These are phyloP conservation scores for Gymnorhina tibicen DNA, from an alignment of 2,113 vertebrate species.

Conservation along the genomic window DNA sequence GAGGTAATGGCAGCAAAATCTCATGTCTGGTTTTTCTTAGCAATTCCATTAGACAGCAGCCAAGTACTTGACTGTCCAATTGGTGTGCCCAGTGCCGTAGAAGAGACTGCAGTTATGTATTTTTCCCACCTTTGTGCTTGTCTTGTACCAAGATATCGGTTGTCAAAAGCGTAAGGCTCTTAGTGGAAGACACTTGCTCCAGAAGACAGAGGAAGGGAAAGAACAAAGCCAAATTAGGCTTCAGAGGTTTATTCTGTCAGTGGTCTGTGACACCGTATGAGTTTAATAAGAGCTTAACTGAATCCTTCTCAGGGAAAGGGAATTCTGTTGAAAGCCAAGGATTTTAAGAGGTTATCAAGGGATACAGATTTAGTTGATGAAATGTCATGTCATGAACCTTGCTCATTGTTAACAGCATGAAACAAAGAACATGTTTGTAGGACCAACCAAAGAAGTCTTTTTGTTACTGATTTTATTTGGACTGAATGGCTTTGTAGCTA, in stretches of 20 bases:
- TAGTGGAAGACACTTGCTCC: not conserved
- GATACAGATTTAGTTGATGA: not conserved
- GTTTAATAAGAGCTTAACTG: conserved; percentile 26
- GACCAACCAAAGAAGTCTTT: not conserved
- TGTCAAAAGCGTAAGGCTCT: not conserved
- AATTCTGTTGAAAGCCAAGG: not conserved
- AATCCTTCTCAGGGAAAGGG: not conserved
- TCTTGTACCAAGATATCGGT: not conserved
- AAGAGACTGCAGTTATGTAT: not conserved
- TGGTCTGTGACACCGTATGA: not conserved
- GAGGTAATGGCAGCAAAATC: not conserved
- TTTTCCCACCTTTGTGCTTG: not conserved
- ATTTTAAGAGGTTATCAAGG: conserved; percentile 2
- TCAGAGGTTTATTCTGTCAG: not conserved
- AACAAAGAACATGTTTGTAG: not conserved
- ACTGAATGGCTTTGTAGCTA: not conserved
- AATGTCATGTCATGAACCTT: not conserved
- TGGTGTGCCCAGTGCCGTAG: not conserved
- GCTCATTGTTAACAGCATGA: not conserved
- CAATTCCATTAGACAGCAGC: not conserved
- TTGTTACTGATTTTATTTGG: not conserved
- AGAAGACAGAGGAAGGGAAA: not conserved
- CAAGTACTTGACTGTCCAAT: not conserved
- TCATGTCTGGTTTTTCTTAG: not conserved
- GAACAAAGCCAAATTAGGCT: not conserved